Percentiles rank a stretch among this genome's conserved stretches.
phyloP scores from a whole-genome alignment of 2,113 vertebrate species.

The Chaetura pelagica region DNA sequence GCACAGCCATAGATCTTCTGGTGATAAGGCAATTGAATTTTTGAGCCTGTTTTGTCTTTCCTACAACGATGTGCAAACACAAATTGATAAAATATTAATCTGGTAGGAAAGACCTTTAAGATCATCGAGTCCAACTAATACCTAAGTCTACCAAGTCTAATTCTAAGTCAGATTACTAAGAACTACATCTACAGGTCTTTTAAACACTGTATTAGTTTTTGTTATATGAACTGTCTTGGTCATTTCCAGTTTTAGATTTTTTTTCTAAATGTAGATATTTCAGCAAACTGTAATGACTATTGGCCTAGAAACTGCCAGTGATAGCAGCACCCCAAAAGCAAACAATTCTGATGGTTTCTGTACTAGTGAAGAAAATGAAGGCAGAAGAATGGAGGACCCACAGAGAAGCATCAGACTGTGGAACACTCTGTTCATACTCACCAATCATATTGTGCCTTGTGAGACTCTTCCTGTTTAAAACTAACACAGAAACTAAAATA shows the following conservation, averaged over 20 bases:
- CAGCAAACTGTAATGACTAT: background rate
- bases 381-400: background rate
- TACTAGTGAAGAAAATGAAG: background rate
- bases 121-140: no score
- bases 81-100: no score
- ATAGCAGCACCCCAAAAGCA: background rate
- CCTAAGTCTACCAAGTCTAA: no score
- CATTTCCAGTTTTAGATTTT: background rate
- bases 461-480: background rate
- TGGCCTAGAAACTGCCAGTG: background rate
- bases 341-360: background rate
- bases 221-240: background rate
- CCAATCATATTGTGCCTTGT: background rate
- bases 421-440: background rate
- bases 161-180: no score
- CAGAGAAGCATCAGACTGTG: background rate
- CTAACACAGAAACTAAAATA: background rate
- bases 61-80: background rate
- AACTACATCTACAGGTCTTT: no score
- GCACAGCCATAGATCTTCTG: background rate
- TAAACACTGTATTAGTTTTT: background rate
- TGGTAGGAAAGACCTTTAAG: no score
- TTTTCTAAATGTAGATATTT: background rate
- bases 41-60: background rate
- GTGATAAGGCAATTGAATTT: background rate